Evolutionary conservation across 2,888 invertebrate species (phyloP).

Genomic region (Pristionchus fissidentatus): DNA sequence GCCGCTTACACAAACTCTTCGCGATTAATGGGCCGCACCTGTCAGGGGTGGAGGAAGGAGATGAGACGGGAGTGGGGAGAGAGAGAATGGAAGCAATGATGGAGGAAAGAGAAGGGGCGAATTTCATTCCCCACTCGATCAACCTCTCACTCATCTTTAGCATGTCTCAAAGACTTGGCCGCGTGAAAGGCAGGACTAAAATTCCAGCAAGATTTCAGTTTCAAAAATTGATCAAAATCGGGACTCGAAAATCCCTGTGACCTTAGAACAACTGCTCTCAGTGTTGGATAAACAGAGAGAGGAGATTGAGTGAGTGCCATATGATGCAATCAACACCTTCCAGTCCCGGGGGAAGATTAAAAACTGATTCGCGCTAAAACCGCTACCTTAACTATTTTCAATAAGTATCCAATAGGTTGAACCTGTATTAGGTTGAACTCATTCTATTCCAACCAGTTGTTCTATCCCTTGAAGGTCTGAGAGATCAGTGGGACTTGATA

Average conservation of each 20-base stretch:
- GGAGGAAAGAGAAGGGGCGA: neutral
- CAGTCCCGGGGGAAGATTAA: too few relatives aligned
- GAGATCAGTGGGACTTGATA: too few relatives aligned
- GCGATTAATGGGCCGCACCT: constrained; percentile 49
- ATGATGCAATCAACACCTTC: too few relatives aligned
- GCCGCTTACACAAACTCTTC: constrained; percentile 48
- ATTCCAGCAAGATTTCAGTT: neutral
- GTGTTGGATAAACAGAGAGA: constrained; percentile 31
- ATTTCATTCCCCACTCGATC: constrained; percentile 3
- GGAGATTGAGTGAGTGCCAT: constrained; percentile 7
- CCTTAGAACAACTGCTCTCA: constrained; percentile 6
- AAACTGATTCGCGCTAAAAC: too few relatives aligned
- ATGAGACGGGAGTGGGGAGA: constrained; percentile 1
- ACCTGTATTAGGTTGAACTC: too few relatives aligned
- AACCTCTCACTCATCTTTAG: neutral
- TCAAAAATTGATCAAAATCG: constrained; percentile 4
- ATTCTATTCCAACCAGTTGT: too few relatives aligned
- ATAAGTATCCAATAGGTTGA: too few relatives aligned
- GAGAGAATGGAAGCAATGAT: neutral
- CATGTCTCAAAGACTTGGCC: neutral
- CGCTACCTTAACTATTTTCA: too few relatives aligned
- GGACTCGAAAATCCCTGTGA: neutral
- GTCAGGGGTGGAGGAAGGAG: constrained; percentile 20
- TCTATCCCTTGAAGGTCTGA: too few relatives aligned
- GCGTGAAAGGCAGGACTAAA: neutral